Percentiles rank a stretch among this genome's conserved stretches.
phyloP scores from a whole-genome alignment of 2,888 invertebrate genomes.

The Tigriopus californicus region DNA sequence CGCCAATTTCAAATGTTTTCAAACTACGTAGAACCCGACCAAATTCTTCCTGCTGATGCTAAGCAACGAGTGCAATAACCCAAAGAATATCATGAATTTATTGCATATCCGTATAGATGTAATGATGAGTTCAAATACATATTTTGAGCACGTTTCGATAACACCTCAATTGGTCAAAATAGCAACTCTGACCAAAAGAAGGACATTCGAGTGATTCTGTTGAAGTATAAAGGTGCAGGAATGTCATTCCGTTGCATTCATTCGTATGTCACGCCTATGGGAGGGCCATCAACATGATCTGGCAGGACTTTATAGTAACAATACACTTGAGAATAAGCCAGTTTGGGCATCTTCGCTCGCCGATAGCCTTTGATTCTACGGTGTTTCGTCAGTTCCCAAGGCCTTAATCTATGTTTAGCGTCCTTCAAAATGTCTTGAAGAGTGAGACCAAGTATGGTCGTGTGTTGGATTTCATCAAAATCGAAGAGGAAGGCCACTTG shows the following conservation, averaged over 20 bases:
- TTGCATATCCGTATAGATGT: too few species aligned
- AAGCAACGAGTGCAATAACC: too few species aligned
- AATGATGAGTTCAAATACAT: too few species aligned
- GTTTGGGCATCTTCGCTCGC: not conserved
- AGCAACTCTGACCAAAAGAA: too few species aligned
- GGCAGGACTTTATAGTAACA: slow-evolving; percentile 13
- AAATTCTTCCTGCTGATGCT: too few species aligned
- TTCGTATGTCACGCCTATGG: slow-evolving; percentile 10
- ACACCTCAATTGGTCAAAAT: too few species aligned
- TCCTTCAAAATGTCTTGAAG: slow-evolving; percentile 12
- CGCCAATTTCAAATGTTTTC: too few species aligned
- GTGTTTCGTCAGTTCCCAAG: slow-evolving; percentile 11
- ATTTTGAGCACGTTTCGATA: too few species aligned
- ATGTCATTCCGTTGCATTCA: not conserved
- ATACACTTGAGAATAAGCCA: slow-evolving; percentile 10
- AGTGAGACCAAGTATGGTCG: slow-evolving; percentile 9
- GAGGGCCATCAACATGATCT: slow-evolving; percentile 9
- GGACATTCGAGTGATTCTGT: too few species aligned
- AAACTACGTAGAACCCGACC: too few species aligned
- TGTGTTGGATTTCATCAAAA: slow-evolving; percentile 12
- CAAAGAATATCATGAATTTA: too few species aligned
- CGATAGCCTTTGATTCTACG: slow-evolving; percentile 3
- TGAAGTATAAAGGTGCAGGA: not conserved
- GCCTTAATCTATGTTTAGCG: slow-evolving; percentile 7
- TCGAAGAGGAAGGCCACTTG: slow-evolving; percentile 13